Conservation (phyloP, 2,888 invertebrate genomes). For the Phalera bucephala region DNA sequence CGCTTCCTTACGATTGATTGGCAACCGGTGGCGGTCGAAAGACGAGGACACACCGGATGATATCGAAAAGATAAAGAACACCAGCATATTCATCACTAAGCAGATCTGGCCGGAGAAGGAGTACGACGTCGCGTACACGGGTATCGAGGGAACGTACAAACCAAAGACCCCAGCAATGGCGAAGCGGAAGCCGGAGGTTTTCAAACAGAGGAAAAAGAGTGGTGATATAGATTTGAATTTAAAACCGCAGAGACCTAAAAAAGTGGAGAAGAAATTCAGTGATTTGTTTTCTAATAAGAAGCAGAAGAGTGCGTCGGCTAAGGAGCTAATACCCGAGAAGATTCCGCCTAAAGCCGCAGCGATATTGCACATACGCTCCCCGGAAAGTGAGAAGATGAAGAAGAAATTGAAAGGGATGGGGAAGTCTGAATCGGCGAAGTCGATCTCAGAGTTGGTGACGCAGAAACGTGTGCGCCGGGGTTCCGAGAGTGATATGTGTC, state of each 20-base stretch:
- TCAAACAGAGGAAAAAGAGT: slow-evolving; percentile 62
- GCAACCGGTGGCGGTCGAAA: slow-evolving; percentile 83
- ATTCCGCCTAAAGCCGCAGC: slow-evolving; percentile 86
- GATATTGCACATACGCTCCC: slow-evolving; percentile 81
- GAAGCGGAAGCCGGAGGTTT: slow-evolving; percentile 61
- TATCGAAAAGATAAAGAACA: slow-evolving; percentile 58
- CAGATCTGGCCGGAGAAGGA: slow-evolving; percentile 73
- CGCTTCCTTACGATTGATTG: slow-evolving; percentile 86
- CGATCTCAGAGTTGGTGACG: slow-evolving; percentile 52
- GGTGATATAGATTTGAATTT: slow-evolving; percentile 71
- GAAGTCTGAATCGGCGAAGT: slow-evolving; percentile 69
- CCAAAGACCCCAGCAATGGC: slow-evolving; percentile 75
- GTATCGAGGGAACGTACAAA: slow-evolving; percentile 75
- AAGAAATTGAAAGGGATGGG: slow-evolving; percentile 66
- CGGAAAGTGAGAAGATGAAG: slow-evolving; percentile 59
- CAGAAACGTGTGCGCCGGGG: slow-evolving; percentile 64
- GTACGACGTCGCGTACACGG: slow-evolving; percentile 67
- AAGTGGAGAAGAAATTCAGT: slow-evolving; percentile 74
- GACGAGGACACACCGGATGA: slow-evolving; percentile 64
- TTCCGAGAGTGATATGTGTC: slow-evolving; percentile 72
- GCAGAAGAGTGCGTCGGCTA: slow-evolving; percentile 70
- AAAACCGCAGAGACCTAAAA: slow-evolving; percentile 63
- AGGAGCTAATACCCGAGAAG: slow-evolving; percentile 72
- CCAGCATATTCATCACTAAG: slow-evolving; percentile 61
- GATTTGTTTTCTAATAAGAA: slow-evolving; percentile 77